Evolutionary conservation across 2,888 invertebrate species (phyloP), one percentile per base, ranked within the genome.

Genomic region (Pimpla rufipes): DNA sequence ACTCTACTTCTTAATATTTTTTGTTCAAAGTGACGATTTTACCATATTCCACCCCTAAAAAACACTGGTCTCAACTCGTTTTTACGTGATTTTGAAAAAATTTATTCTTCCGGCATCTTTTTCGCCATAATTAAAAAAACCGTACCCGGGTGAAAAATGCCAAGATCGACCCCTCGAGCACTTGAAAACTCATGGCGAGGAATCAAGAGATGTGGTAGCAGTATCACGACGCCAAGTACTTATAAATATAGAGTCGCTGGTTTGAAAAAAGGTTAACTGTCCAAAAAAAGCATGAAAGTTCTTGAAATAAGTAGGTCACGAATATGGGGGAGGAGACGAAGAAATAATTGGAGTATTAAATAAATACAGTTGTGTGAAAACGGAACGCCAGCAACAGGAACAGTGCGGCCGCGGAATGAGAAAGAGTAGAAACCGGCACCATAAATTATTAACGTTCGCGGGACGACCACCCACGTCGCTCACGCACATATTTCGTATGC

Each of bases 371-470:
- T 59, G 18, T 1, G 45, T 23, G 16, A 73, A 59, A 45, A 59
- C 59, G 35, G 21, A n/a, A 47, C 23, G 11, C 47, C 23, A 67
- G 7, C 8, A 62, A 5, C 18, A 16, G 47, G 23, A 3, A 18
- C n/a, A 16, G 35, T 70, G 18, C 47, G 6, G 52, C 52, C 52
- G 52, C 37, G 40, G 52, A 55, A 52, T 40, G 70, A 70, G 50
- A 52, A 35, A 55, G 16, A 71, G 71, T 50, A 50, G 50, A 50
- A 71, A 57, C 40, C 57, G 40, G 21, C 57, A 45, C 23, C 57
- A 29, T 57, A 73, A 73, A 73, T 73, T 73, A 59, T 73, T 18
- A 73, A 29, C 73, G 59, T 59, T 59, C 73, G 45, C 59, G 37
- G 42, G 29, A 29, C 73, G 73, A 47, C 71, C 71, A 57, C 71